Evolutionary conservation across 2,797 vertebrate genomes (phyloP).

Genomic region (Myripristis murdjan): DNA sequence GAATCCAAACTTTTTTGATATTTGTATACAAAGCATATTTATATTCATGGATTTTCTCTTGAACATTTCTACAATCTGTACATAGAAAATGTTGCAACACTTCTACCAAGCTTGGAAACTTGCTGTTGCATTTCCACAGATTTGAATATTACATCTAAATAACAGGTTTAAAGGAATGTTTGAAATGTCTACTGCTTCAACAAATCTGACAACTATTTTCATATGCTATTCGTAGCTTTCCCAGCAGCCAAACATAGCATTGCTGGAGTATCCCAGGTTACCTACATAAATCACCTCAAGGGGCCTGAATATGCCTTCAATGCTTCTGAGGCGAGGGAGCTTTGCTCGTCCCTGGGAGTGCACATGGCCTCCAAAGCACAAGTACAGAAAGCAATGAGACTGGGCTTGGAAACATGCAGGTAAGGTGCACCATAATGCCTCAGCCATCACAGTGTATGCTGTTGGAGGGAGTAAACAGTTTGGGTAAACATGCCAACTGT

Average conservation of each 20-base stretch:
- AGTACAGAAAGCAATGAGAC: slow-evolving; percentile 65
- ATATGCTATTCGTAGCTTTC: slow-evolving; percentile 64
- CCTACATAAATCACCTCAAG: slow-evolving; percentile 24
- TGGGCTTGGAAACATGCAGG: slow-evolving; percentile 87
- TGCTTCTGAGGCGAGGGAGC: slow-evolving; percentile 73
- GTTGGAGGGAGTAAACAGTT: neutral
- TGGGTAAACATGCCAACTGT: no score
- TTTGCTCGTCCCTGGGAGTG: slow-evolving; percentile 73
- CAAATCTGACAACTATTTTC: slow-evolving; percentile 2
- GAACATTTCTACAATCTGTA: neutral
- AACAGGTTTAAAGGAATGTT: no score
- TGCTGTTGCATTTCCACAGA: no score
- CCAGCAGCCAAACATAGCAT: slow-evolving; percentile 67
- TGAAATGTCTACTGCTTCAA: neutral
- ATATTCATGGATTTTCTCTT: neutral
- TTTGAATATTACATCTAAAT: no score
- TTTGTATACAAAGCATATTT: neutral
- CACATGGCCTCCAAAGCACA: slow-evolving; percentile 81
- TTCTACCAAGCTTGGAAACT: no score
- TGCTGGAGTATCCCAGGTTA: slow-evolving; percentile 79
- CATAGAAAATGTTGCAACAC: no score
- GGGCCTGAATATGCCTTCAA: slow-evolving; percentile 74
- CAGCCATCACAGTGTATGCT: neutral
- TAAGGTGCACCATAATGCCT: slow-evolving; percentile 36
- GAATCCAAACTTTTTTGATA: neutral